These are phyloP conservation scores for Mesorhabditis sp. DNA, from an alignment of 2,888 invertebrate species.

Conservation along the genomic window DNA sequence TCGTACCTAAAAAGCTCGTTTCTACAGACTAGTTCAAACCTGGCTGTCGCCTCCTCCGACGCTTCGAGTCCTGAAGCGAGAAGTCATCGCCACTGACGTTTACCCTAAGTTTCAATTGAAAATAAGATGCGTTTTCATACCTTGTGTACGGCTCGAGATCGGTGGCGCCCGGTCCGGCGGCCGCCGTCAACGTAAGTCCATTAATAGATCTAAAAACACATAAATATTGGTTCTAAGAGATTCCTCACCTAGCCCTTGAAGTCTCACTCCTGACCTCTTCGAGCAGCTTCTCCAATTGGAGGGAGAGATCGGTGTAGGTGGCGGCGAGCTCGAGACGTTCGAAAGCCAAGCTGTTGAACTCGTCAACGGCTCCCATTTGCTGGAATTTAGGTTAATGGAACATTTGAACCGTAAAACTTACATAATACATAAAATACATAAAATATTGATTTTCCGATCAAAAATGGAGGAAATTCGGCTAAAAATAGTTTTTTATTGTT, in stretches of 20 bases:
- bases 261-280: neutral
- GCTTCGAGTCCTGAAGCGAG: neutral
- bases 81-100: neutral
- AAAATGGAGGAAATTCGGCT: too few species aligned
- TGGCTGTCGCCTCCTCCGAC: neutral
- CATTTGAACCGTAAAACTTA: too few species aligned
- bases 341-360: neutral
- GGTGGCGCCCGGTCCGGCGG: neutral
- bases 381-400: neutral
- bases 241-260: neutral
- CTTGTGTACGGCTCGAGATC: slow-evolving; percentile 4
- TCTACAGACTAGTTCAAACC: neutral
- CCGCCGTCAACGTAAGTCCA: neutral
- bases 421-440: too few species aligned
- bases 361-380: neutral
- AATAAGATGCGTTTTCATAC: neutral
- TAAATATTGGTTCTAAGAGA: neutral
- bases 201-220: neutral
- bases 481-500: too few species aligned
- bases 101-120: neutral
- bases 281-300: neutral
- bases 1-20: too few species aligned
- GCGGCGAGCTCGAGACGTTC: neutral
- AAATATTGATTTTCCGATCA: too few species aligned
- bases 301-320: neutral